Conservation (phyloP, 2,888 invertebrate species). For the Microplitis deprimator region DNA sequence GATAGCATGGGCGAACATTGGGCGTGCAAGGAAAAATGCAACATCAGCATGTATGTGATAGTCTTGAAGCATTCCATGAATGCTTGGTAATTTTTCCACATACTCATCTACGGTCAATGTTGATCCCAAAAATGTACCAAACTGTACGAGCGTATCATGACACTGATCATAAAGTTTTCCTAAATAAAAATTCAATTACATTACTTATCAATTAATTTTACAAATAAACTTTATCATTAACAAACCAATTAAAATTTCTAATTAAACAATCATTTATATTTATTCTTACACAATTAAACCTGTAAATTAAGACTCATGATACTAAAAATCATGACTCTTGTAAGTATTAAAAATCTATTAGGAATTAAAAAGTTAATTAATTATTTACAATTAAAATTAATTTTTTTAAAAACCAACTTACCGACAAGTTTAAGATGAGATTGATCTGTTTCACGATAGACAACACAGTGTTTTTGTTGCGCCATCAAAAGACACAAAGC, state of each 20-base stretch:
- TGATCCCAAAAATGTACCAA: constrained; percentile 94
- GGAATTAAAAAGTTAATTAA: not conserved
- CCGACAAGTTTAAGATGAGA: constrained; percentile 92
- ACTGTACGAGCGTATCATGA: constrained; percentile 98
- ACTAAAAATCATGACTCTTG: too few relatives aligned
- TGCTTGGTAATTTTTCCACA: constrained; percentile 87
- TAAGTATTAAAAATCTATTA: not conserved
- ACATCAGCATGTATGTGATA: constrained; percentile 97
- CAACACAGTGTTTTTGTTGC: constrained; percentile 96
- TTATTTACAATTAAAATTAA: not conserved
- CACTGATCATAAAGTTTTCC: constrained; percentile 90
- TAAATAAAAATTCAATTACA: constrained; percentile 47
- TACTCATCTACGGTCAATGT: constrained; percentile 97
- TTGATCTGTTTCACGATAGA: constrained; percentile 86
- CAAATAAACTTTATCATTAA: too few relatives aligned
- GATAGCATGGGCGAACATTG: constrained; percentile 88
- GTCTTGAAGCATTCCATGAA: constrained; percentile 89
- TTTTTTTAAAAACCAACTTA: constrained; percentile 46
- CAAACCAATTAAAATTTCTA: too few relatives aligned
- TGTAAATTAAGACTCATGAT: too few relatives aligned
- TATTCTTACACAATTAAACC: too few relatives aligned
- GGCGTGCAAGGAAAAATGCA: constrained; percentile 96
- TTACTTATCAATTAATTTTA: not conserved
- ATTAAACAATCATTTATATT: too few relatives aligned
- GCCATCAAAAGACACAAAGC: constrained; percentile 95